Conservation (phyloP, 2,888 invertebrate genomes). For the Coremacera marginata region DNA sequence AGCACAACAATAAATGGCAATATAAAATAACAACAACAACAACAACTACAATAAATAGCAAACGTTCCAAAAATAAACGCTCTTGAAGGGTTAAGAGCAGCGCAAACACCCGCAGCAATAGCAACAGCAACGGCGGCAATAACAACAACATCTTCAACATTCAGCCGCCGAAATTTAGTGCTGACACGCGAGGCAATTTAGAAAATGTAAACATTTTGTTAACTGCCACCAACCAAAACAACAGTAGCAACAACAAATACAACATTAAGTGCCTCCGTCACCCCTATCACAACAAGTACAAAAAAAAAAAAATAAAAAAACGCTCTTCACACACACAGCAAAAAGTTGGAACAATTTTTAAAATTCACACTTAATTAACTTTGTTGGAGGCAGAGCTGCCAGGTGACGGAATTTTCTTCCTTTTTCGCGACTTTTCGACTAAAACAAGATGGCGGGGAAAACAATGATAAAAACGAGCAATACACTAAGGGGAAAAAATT, state of each 20-base stretch:
- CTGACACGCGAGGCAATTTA: slow-evolving; percentile 66
- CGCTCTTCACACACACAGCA: neutral
- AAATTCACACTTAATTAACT: no score
- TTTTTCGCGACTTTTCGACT: no score
- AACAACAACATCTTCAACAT: slow-evolving; percentile 34
- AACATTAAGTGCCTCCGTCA: slow-evolving; percentile 11
- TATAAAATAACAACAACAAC: slow-evolving; percentile 12
- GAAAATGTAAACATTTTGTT: slow-evolving; percentile 63
- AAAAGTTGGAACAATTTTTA: neutral
- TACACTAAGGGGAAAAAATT: no score
- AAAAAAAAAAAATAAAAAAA: neutral
- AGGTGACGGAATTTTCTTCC: no score
- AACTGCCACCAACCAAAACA: slow-evolving; percentile 50
- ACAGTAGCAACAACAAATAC: slow-evolving; percentile 33
- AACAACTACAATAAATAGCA: neutral
- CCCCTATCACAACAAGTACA: neutral
- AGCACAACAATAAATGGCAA: slow-evolving; percentile 9
- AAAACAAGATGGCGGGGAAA: no score
- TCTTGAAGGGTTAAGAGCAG: slow-evolving; percentile 1
- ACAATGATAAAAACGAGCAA: no score
- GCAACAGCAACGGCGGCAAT: neutral
- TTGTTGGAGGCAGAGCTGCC: no score
- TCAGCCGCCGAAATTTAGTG: slow-evolving; percentile 59
- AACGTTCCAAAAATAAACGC: neutral
- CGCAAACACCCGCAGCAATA: neutral